Base-by-base conservation (phyloP, 1,140 invertebrate species). In the Panagrolaimus sp. region DNA sequence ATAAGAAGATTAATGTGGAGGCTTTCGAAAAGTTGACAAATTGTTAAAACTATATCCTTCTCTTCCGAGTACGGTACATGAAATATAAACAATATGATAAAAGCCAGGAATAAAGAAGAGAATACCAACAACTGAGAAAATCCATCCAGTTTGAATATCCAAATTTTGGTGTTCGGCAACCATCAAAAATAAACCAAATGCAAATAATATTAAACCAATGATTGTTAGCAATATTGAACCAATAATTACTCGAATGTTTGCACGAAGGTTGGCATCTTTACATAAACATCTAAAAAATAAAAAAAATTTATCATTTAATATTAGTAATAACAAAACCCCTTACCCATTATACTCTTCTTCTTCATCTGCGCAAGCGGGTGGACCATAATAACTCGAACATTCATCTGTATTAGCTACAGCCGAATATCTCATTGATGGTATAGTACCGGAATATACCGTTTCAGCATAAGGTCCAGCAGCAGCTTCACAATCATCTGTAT, bases 101-200 rank as follows among this genome's bases (percentile, higher is more conserved):
- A 77, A 69, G n/a, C 76, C 76, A 38, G 76, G 76, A 43, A 79
- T 79, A 71, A 75, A 73, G 55, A 77, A 77, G 12, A 77, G 47
- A 10, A 78, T 43, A 10, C 76, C 76, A 43, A 79, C 76, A 10
- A 77, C 70, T 3, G 76, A 55, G 47, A 77, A 78, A 28, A 77
- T 74, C 77, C 77, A 77, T 10, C 76, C 76, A 67, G 79, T 77
- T 21, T 75, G 76, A 43, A 77, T 76, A 28, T 79, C 70, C n/a
- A n/a, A n/a, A n/a, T n/a, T 76, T 28, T 79, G 67, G 48, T 79
- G 52, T 79, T 74, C 15, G 77, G 76, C 7, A 76, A 77, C 43
- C 55, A 71, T 79, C 12, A 79, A 62, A 43, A 72, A 68, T 1
- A 77, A 24, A 15, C 76, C 74, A 46, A 77, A 78, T 12, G 55